Percentiles rank a stretch among this genome's conserved stretches.
phyloP scores from a whole-genome alignment of 2,113 vertebrate species.

The Aldabrachelys gigantea region DNA sequence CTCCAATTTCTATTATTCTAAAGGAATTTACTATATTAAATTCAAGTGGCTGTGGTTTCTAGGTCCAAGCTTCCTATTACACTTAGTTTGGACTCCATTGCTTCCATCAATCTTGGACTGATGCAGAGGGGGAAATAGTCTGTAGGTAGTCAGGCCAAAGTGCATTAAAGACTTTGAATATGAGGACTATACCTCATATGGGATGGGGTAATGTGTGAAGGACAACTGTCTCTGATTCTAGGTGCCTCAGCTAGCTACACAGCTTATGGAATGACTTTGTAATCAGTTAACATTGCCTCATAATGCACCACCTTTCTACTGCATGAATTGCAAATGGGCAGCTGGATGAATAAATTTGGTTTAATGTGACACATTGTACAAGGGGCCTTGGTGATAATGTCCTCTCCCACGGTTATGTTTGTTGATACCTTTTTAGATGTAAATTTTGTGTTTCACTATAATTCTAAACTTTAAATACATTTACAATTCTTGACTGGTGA shows the following conservation, averaged over 20 bases:
- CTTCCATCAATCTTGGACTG: background rate
- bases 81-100: background rate
- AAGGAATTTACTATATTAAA: background rate
- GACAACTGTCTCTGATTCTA: slow-evolving; percentile 1
- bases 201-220: background rate
- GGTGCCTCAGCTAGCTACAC: background rate
- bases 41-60: background rate
- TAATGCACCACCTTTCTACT: background rate
- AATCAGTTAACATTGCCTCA: slow-evolving; percentile 44
- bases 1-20: background rate
- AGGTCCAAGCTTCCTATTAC: background rate
- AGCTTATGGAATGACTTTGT: slow-evolving; percentile 14
- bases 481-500: background rate
- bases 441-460: background rate
- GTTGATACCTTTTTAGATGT: background rate
- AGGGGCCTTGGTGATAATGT: background rate
- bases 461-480: slow-evolving; percentile 13
- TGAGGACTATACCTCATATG: background rate
- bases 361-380: background rate
- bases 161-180: background rate
- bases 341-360: background rate
- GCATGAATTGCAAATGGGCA: background rate
- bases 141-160: background rate
- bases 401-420: background rate
- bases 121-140: background rate